phyloP scores from a whole-genome alignment of 2,797 vertebrate species.

The Cyprinodon diabolis region DNA sequence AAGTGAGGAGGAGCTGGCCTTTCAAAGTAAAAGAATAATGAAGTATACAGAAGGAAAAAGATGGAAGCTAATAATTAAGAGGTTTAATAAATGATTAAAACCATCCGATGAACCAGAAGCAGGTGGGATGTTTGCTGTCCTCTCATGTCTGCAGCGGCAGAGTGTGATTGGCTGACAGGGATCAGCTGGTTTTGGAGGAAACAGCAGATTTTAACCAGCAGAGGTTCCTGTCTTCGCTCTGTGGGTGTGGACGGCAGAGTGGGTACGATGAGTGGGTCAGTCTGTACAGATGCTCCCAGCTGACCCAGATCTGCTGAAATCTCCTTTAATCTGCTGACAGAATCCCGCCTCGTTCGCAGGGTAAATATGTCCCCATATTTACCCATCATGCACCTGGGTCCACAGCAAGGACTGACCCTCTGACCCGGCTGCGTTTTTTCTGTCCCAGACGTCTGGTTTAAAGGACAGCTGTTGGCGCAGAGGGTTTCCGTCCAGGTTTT shows the following conservation, averaged over 20 bases:
- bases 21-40: background rate
- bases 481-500: background rate
- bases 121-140: background rate
- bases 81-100: background rate
- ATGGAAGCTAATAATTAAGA: background rate
- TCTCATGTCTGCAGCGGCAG: background rate
- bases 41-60: background rate
- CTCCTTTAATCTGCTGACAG: constrained; percentile 55
- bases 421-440: constrained; percentile 2
- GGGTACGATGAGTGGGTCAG: constrained; percentile 16
- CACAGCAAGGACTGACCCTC: constrained; percentile 23
- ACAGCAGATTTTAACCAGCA: constrained; percentile 41
- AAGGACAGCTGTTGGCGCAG: background rate
- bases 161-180: background rate
- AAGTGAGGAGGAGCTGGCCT: background rate
- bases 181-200: constrained; percentile 20
- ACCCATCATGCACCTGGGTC: constrained; percentile 51
- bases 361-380: constrained; percentile 51
- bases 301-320: constrained; percentile 66
- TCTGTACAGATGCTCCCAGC: constrained; percentile 7
- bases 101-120: too few species aligned
- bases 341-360: constrained; percentile 24
- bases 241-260: constrained; percentile 33
- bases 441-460: constrained; percentile 1
- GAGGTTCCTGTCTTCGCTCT: constrained; percentile 33